These are phyloP conservation scores for Hypomecis atomaria DNA, from an alignment of 2,888 invertebrate genomes.

Conservation along the genomic window DNA sequence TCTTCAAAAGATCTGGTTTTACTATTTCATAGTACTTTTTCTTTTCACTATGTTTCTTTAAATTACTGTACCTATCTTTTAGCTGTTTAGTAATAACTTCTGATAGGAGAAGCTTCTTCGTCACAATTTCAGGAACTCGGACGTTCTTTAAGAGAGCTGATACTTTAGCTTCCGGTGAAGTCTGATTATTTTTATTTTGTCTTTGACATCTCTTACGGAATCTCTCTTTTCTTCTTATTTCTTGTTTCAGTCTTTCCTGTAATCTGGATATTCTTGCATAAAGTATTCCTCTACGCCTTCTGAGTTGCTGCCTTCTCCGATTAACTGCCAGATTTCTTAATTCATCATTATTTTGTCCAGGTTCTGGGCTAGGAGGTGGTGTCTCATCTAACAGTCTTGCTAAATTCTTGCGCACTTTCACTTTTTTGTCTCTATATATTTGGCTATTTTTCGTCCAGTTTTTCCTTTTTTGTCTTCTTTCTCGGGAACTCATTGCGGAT, in stretches of 20 bases:
- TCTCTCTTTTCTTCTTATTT: no score
- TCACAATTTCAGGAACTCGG: slow-evolving; percentile 33
- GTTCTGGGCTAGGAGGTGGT: no score
- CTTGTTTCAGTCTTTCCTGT: no score
- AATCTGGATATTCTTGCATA: no score
- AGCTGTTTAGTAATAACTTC: slow-evolving; percentile 35
- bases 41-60: slow-evolving; percentile 39
- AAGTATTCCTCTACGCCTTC: no score
- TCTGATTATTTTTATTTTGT: no score
- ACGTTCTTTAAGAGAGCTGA: no score
- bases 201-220: no score
- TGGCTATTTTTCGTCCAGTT: slow-evolving; percentile 40
- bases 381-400: slow-evolving; percentile 21
- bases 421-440: slow-evolving; percentile 36
- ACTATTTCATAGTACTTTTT: slow-evolving; percentile 38
- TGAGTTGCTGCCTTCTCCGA: no score
- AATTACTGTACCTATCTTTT: slow-evolving; percentile 32
- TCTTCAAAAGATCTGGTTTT: slow-evolving; percentile 15
- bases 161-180: no score
- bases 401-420: slow-evolving; percentile 33
- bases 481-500: slow-evolving; percentile 34
- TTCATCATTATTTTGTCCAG: no score
- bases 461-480: slow-evolving; percentile 38
- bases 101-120: slow-evolving; percentile 35
- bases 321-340: no score